phyloP scores from a whole-genome alignment of 2,113 vertebrate genomes.

The Boulengeromyrus knoepffleri region DNA sequence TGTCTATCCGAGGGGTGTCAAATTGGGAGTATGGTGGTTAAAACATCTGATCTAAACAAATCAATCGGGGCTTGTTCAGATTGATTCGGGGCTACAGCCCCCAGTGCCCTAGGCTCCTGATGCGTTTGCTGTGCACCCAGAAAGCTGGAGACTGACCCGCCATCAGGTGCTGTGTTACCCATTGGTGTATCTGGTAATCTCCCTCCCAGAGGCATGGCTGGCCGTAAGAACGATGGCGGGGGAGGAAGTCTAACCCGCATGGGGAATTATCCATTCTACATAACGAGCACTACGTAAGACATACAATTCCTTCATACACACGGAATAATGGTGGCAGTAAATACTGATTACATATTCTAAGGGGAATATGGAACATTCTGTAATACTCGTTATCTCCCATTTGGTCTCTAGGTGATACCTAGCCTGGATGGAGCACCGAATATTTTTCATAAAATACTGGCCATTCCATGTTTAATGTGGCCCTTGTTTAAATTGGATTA shows the following conservation, averaged over 20 bases:
- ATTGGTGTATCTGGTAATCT: neutral
- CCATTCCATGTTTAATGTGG: neutral
- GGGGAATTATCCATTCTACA: neutral
- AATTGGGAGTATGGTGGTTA: neutral
- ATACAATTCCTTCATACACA: neutral
- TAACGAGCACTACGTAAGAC: neutral
- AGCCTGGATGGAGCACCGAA: neutral
- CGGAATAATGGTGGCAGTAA: neutral
- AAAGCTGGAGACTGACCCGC: neutral
- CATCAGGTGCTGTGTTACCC: neutral
- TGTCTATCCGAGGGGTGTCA: neutral
- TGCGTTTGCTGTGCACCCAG: neutral
- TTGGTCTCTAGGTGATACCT: neutral
- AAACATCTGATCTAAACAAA: neutral
- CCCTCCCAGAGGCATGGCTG: neutral
- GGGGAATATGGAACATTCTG: neutral
- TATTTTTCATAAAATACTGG: neutral
- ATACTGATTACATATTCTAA: constrained; percentile 1
- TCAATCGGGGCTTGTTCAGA: neutral
- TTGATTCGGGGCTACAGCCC: neutral
- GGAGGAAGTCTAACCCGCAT: neutral
- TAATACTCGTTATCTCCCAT: neutral
- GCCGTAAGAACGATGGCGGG: neutral
- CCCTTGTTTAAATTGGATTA: neutral
- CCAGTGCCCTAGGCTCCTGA: neutral